A percentile compares a stretch with the other conserved stretches of the same genome.
These are phyloP conservation scores for Prunella fulvescens DNA, from an alignment of 2,113 vertebrate species.

Conservation along the genomic window DNA sequence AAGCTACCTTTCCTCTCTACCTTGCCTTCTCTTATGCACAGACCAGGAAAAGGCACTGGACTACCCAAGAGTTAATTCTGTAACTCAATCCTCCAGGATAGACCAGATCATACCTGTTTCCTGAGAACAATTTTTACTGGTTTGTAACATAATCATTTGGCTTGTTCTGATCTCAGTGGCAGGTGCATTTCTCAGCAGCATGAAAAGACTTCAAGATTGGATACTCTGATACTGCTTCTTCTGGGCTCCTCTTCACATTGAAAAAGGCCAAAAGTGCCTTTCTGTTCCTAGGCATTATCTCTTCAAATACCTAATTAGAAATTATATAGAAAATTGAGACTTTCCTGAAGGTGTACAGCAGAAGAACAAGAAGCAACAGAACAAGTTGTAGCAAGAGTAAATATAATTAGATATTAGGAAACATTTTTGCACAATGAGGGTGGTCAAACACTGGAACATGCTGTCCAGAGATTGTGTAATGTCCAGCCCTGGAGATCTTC, in stretches of 20 bases:
- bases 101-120: background rate
- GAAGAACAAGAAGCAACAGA: background rate
- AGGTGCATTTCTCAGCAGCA: background rate
- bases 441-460: conserved; percentile 23
- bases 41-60: background rate
- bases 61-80: background rate
- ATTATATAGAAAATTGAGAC: background rate
- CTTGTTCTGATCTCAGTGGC: background rate
- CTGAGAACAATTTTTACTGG: background rate
- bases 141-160: background rate
- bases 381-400: conserved; percentile 17
- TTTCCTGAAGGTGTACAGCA: background rate
- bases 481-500: background rate
- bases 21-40: background rate
- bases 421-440: conserved; percentile 3
- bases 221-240: background rate
- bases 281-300: background rate
- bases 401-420: conserved; percentile 28
- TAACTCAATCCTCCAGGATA: background rate
- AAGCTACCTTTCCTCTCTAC: background rate
- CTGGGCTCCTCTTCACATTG: background rate
- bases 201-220: background rate
- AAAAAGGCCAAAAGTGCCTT: background rate
- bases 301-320: background rate
- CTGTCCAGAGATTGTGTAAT: background rate